A percentile compares a stretch with the other conserved stretches of the same genome.
Evolutionary conservation across 2,113 vertebrate species (phyloP).

Genomic region (Notothenia coriiceps): DNA sequence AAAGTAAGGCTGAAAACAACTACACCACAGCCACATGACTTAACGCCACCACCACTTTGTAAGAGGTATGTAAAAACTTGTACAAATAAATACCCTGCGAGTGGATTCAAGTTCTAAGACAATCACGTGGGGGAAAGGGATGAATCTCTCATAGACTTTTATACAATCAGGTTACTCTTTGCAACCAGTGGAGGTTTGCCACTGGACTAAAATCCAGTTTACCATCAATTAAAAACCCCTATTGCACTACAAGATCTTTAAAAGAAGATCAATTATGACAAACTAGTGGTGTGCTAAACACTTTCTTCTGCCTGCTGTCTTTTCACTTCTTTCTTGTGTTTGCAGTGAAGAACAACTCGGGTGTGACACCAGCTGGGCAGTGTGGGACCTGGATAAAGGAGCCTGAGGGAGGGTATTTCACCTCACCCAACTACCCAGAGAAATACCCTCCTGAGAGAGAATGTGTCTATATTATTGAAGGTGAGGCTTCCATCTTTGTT

Average conservation of each 20-base stretch:
- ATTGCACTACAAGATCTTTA: background rate
- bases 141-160: no score
- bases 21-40: no score
- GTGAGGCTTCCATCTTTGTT: slow-evolving; percentile 74
- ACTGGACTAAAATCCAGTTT: background rate
- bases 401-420: slow-evolving; percentile 93
- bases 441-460: slow-evolving; percentile 97
- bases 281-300: background rate
- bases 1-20: no score
- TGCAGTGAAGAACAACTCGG: slow-evolving; percentile 91
- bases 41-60: no score
- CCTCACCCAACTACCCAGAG: slow-evolving; percentile 97
- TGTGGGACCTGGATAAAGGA: slow-evolving; percentile 96
- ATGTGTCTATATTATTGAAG: slow-evolving; percentile 98
- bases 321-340: background rate
- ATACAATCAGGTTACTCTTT: no score
- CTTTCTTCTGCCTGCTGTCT: background rate
- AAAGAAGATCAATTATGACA: background rate
- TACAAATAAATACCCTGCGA: no score
- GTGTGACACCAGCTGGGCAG: slow-evolving; percentile 91
- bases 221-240: background rate
- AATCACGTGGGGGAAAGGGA: no score
- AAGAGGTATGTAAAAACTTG: no score
- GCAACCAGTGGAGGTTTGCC: no score
- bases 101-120: no score